phyloP scores from a whole-genome alignment of 1,140 invertebrate genomes.

The Tribolium madens region DNA sequence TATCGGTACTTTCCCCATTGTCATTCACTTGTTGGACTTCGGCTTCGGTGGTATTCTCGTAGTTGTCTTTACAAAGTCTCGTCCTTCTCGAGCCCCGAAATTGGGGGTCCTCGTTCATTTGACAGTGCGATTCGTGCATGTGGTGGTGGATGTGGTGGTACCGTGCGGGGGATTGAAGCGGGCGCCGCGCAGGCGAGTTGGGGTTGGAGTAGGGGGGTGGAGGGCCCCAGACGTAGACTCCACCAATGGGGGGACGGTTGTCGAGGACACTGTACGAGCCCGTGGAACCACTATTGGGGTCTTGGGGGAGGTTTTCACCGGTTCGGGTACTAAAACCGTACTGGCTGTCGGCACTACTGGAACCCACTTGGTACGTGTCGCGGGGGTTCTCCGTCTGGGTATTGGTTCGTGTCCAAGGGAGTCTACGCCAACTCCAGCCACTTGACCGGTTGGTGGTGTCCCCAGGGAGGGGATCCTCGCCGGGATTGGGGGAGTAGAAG shows the following conservation, averaged over 20 bases:
- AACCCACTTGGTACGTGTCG: constrained; percentile 62
- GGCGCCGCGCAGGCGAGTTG: constrained; percentile 72
- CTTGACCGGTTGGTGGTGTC: constrained; percentile 67
- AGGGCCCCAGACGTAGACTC: constrained; percentile 75
- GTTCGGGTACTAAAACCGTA: constrained; percentile 73
- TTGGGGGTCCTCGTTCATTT: constrained; percentile 62
- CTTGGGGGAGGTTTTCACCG: constrained; percentile 63
- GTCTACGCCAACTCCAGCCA: constrained; percentile 72
- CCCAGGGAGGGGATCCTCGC: constrained; percentile 66
- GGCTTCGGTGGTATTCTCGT: constrained; percentile 49
- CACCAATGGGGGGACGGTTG: constrained; percentile 67
- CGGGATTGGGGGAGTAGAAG: constrained; percentile 85
- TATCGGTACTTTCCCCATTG: constrained; percentile 64
- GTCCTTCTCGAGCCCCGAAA: constrained; percentile 52
- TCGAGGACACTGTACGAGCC: constrained; percentile 69
- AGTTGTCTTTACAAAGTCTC: constrained; percentile 39
- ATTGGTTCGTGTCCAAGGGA: constrained; percentile 68
- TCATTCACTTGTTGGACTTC: constrained; percentile 62
- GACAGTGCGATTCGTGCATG: constrained; percentile 63
- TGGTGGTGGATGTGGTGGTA: constrained; percentile 64
- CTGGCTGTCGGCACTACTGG: constrained; percentile 73
- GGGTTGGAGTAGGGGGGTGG: constrained; percentile 82
- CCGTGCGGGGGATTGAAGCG: constrained; percentile 59
- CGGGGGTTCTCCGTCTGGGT: constrained; percentile 56
- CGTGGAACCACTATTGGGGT: constrained; percentile 65